Percentiles rank a stretch among this genome's conserved stretches.
These are phyloP conservation scores for Chymomyza costata DNA, from an alignment of 1,140 invertebrate genomes.

Conservation along the genomic window DNA sequence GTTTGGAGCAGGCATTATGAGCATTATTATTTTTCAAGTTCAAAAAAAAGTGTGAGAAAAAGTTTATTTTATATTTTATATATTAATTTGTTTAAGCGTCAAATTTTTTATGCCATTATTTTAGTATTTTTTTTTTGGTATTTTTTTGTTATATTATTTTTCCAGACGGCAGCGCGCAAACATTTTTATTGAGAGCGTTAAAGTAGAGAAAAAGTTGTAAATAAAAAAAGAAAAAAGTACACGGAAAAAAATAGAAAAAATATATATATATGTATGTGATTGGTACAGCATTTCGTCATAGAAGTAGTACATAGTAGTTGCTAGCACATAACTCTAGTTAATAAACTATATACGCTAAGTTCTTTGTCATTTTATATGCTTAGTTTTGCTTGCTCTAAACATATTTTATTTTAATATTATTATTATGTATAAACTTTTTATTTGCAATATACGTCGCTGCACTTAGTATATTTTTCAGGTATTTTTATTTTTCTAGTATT, in stretches of 20 bases:
- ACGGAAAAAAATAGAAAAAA: slow-evolving; percentile 48
- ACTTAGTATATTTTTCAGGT: too few species aligned
- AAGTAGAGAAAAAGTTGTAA: slow-evolving; percentile 70
- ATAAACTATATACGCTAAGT: too few species aligned
- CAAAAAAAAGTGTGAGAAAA: slow-evolving; percentile 23
- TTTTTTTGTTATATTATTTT: slow-evolving; percentile 26
- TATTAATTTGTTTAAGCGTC: too few species aligned
- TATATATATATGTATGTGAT: slow-evolving; percentile 55
- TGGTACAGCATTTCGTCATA: slow-evolving; percentile 34
- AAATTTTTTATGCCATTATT: too few species aligned
- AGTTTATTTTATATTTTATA: slow-evolving; percentile 13
- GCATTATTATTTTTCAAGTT: slow-evolving; percentile 30
- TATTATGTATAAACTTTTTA: too few species aligned
- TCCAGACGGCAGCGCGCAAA: slow-evolving; percentile 64
- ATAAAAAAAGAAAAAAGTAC: slow-evolving; percentile 62
- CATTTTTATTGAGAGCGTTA: slow-evolving; percentile 61
- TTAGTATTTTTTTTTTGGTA: slow-evolving; percentile 24
- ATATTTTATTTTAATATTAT: too few species aligned
- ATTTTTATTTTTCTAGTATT: not conserved
- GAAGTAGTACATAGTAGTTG: too few species aligned
- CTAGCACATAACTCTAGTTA: too few species aligned
- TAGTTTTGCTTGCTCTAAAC: too few species aligned
- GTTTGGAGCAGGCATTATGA: too few species aligned
- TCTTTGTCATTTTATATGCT: too few species aligned
- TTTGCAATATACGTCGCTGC: too few species aligned